These are phyloP conservation scores for Euclidia mi DNA, from an alignment of 2,888 invertebrate genomes.

Conservation along the genomic window DNA sequence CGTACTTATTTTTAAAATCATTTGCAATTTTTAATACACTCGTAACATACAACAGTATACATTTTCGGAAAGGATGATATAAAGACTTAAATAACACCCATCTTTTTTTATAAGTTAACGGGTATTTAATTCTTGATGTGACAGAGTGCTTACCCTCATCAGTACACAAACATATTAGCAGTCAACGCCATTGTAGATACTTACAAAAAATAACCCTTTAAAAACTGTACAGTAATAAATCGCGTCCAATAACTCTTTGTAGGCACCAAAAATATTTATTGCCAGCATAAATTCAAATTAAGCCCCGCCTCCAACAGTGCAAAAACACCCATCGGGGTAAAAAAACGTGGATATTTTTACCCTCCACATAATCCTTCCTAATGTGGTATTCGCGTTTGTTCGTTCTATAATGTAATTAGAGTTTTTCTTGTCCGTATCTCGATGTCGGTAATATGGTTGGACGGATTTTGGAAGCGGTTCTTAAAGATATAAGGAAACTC, in stretches of 20 bases:
- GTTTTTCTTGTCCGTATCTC: constrained; percentile 11
- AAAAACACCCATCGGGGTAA: constrained; percentile 57
- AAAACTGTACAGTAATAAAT: constrained; percentile 57
- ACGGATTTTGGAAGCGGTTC: background rate
- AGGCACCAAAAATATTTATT: constrained; percentile 71
- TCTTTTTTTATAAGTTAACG: too few relatives aligned
- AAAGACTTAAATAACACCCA: too few relatives aligned
- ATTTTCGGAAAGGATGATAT: too few relatives aligned
- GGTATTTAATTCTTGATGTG: too few relatives aligned
- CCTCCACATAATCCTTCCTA: constrained; percentile 51
- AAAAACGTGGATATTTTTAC: constrained; percentile 47
- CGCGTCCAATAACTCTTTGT: constrained; percentile 63
- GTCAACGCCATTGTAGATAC: constrained; percentile 1
- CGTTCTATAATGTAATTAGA: constrained; percentile 20
- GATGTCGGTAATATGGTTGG: constrained; percentile 6
- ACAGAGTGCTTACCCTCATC: background rate
- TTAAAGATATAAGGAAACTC: constrained; percentile 5
- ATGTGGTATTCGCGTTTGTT: constrained; percentile 27
- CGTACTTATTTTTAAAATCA: too few relatives aligned
- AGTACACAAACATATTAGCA: constrained; percentile 7
- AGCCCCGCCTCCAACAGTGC: constrained; percentile 58
- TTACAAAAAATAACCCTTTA: constrained; percentile 41
- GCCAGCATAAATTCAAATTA: constrained; percentile 74
- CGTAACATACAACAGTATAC: too few relatives aligned
- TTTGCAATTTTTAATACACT: too few relatives aligned